phyloP scores from a whole-genome alignment of 2,113 vertebrate genomes.

The Trematomus loennbergii region DNA sequence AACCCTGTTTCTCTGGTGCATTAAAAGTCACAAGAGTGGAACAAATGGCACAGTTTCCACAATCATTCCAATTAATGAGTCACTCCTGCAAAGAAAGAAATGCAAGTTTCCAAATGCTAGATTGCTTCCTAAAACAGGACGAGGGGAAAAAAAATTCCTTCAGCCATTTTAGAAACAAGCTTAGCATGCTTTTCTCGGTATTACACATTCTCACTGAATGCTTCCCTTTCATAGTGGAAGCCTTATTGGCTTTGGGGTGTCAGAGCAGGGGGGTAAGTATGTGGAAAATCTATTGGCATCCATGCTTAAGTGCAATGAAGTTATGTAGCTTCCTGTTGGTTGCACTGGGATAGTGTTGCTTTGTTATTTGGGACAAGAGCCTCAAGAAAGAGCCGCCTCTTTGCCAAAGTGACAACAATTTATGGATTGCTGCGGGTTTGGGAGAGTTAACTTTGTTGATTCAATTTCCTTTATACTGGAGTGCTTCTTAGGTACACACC shows the following conservation, averaged over 20 bases:
- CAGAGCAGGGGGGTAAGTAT: conserved; percentile 57
- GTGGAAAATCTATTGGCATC: conserved; percentile 57
- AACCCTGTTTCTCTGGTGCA: conserved; percentile 67
- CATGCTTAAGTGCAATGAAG: conserved; percentile 32
- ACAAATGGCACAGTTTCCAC: conserved; percentile 76
- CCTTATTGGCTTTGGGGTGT: conserved; percentile 68
- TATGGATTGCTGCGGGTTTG: neutral
- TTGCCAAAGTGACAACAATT: neutral
- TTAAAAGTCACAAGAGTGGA: conserved; percentile 77
- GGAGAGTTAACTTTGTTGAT: neutral
- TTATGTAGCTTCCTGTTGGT: conserved; percentile 67
- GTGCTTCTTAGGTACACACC: neutral
- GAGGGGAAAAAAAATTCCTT: conserved; percentile 29
- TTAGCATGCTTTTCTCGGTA: conserved; percentile 43
- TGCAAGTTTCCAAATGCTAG: conserved; percentile 71
- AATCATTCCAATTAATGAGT: conserved; percentile 76
- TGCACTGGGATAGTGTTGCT: conserved; percentile 42
- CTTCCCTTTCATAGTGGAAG: conserved; percentile 65
- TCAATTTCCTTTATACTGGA: neutral
- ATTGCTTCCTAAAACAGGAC: conserved; percentile 76
- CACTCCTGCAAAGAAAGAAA: conserved; percentile 76
- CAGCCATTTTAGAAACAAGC: conserved; percentile 68
- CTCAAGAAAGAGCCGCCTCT: conserved; percentile 3
- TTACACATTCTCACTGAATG: conserved; percentile 60
- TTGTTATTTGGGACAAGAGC: conserved; percentile 43